Conservation (phyloP, 2,113 vertebrate species). For the Crotalus viridis region DNA sequence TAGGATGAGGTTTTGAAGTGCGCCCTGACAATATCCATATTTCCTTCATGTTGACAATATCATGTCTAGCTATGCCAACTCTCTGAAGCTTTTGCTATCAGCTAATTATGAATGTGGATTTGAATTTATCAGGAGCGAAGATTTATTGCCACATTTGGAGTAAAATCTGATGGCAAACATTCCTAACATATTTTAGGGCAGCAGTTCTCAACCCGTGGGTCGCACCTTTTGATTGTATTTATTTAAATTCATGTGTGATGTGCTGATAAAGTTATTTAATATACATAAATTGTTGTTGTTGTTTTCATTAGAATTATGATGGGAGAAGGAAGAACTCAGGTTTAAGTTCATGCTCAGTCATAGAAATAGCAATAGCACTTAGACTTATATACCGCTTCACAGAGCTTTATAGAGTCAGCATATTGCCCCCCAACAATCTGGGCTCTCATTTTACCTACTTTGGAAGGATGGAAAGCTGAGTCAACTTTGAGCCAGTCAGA, state of each 20-base stretch:
- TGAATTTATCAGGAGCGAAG: neutral
- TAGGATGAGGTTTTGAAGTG: no score
- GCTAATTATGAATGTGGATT: neutral
- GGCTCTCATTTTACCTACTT: neutral
- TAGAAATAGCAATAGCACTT: neutral
- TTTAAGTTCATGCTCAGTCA: neutral
- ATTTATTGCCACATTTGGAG: neutral
- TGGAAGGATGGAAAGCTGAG: neutral
- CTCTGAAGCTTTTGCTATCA: neutral
- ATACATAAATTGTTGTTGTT: neutral
- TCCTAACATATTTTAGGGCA: neutral
- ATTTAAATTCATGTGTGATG: neutral
- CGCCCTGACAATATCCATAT: neutral
- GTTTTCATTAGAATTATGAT: neutral
- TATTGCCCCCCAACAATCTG: neutral
- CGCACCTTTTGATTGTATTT: neutral
- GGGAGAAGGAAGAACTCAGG: neutral
- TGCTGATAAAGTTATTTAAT: neutral
- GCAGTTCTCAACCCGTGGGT: no score
- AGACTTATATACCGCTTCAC: neutral
- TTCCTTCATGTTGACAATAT: neutral
- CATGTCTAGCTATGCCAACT: neutral
- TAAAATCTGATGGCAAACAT: neutral
- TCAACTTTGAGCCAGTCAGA: neutral
- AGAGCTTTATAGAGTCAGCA: neutral